phyloP scores from a whole-genome alignment of 2,888 invertebrate genomes.

The Eupithecia inturbata region DNA sequence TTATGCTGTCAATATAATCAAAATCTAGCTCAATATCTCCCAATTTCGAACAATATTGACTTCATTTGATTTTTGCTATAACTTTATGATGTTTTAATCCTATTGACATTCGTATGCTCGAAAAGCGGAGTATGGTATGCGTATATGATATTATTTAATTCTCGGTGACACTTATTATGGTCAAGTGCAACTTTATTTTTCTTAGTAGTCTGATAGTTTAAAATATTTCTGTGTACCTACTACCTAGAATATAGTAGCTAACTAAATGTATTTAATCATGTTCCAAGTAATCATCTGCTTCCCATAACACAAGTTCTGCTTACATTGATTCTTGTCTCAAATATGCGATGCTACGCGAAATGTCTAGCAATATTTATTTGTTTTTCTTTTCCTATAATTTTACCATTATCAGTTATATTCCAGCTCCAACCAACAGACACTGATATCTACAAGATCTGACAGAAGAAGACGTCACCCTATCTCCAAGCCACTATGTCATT shows the following conservation, averaged over 20 bases:
- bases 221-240: too few relatives aligned
- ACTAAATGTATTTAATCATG: background rate
- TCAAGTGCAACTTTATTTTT: too few relatives aligned
- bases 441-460: slow-evolving; percentile 15
- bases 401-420: background rate
- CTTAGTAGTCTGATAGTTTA: too few relatives aligned
- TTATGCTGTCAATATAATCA: background rate
- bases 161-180: too few relatives aligned
- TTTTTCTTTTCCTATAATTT: background rate
- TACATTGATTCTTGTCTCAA: too few relatives aligned
- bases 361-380: background rate
- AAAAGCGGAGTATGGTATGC: too few relatives aligned
- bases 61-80: background rate
- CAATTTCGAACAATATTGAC: background rate
- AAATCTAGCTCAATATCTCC: background rate
- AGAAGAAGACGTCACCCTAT: slow-evolving; percentile 43
- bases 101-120: too few relatives aligned
- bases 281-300: background rate
- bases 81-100: too few relatives aligned
- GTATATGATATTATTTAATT: too few relatives aligned
- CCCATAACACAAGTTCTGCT: background rate
- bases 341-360: background rate
- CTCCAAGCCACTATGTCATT: slow-evolving; percentile 52
- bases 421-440: background rate
- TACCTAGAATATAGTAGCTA: background rate